Evolutionary conservation across 2,113 vertebrate species (phyloP), one percentile per base, ranked within the genome.

Genomic region (Plecotus auritus): DNA sequence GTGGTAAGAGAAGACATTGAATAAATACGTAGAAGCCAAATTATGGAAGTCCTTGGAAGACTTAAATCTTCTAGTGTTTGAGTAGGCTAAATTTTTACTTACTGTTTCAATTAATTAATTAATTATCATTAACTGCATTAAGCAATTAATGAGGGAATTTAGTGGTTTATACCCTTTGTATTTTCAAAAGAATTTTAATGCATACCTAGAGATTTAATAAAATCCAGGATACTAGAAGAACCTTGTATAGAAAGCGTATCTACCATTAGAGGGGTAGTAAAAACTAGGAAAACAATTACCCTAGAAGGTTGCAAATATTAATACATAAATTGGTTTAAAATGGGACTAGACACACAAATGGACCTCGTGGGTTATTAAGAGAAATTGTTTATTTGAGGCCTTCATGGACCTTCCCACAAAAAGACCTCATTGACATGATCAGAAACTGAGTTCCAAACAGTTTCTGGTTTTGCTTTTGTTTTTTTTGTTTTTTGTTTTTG

Each of bases 371-470:
- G 28, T 64, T 93, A 84, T 66, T 81, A 91, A 11, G 37, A 12
- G 23, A 93, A 82, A 37, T 67, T 67, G 37, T 92, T 94, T 76
- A 69, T 83, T 49, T 81, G 74, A 78, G 61, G 37, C 28, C 22
- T 4, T 77, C 42, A 45, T 40, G 54, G 37, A 3, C 9, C 47
- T 1, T 80, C 74, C 32, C 51, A 54, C 26, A 88, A 94, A 78
- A 76, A 49, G 37, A 85, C 40, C 26, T 81, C 35, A 54, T 2
- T 51, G 59, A 47, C 37, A 84, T 76, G 32, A 66, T 84, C 45
- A 85, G 66, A 89, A 96, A 69, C 28, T 61, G 56, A 91, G 59
- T 94, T 83, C 86, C 76, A 96, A 80, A 56, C n/a, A 81, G 64
- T 92, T 88, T 32, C 45, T 93, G 0, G 22, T 54, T 16, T 18